A percentile compares a stretch with the other conserved stretches of the same genome.
These are phyloP conservation scores for Protosalanx chinensis DNA, from an alignment of 2,797 vertebrate genomes.

Conservation along the genomic window DNA sequence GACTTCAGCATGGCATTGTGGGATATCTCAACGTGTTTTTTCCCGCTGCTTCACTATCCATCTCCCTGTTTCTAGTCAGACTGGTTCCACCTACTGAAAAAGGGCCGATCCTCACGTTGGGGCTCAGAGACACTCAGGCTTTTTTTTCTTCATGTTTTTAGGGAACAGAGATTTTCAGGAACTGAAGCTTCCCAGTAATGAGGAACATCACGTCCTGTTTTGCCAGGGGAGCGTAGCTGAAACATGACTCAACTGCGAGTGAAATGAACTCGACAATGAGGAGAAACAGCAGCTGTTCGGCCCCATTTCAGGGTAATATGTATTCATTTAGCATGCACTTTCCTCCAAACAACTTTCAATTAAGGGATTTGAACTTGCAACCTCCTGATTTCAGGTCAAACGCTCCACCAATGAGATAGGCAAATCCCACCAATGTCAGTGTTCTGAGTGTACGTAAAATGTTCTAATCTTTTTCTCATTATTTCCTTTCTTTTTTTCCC, in stretches of 20 bases:
- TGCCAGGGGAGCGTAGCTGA: conserved; percentile 1
- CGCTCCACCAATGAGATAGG: too few relatives aligned
- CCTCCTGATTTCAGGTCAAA: too few relatives aligned
- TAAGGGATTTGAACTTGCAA: too few relatives aligned
- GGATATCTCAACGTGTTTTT: conserved; percentile 26
- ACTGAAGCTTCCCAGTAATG: neutral
- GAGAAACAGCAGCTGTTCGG: neutral
- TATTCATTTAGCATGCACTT: too few relatives aligned
- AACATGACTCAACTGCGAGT: conserved; percentile 6
- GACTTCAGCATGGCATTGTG: conserved; percentile 42
- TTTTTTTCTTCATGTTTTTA: too few relatives aligned
- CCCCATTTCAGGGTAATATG: too few relatives aligned
- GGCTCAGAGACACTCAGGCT: conserved; percentile 14
- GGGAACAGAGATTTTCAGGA: conserved; percentile 3
- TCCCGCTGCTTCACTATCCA: conserved; percentile 24
- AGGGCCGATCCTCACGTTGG: neutral
- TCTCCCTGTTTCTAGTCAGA: conserved; percentile 29
- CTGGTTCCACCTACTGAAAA: conserved; percentile 19
- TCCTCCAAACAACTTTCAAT: too few relatives aligned
- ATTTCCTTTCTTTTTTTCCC: too few relatives aligned
- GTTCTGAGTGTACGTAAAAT: too few relatives aligned
- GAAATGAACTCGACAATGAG: neutral
- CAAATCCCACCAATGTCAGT: too few relatives aligned
- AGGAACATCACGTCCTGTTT: too few relatives aligned
- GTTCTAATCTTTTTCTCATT: too few relatives aligned